These are phyloP conservation scores for Agrilus cyanescens DNA, from an alignment of 2,888 invertebrate genomes.

Conservation along the genomic window DNA sequence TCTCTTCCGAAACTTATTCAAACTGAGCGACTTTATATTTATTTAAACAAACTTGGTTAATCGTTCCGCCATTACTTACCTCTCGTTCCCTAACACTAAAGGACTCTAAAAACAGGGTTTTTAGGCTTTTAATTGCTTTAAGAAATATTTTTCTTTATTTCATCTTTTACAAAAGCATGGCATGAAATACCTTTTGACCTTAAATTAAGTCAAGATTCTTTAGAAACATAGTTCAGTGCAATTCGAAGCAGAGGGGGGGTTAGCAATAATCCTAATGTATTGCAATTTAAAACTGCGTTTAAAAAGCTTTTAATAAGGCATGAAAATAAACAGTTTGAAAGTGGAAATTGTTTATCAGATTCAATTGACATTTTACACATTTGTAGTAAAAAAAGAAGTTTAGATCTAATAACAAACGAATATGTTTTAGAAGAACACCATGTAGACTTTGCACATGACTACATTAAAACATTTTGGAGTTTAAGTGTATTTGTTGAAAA, in stretches of 20 bases:
- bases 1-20: too few relatives aligned
- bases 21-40: too few relatives aligned
- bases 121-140: conserved; percentile 8
- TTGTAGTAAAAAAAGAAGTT: background rate
- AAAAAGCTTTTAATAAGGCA: conserved; percentile 11
- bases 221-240: conserved; percentile 15
- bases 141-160: conserved; percentile 4
- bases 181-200: too few relatives aligned
- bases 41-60: too few relatives aligned
- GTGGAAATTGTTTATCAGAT: conserved; percentile 8
- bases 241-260: conserved; percentile 12
- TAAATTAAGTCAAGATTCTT: conserved; percentile 15
- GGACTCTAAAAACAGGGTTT: conserved; percentile 7
- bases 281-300: conserved; percentile 14
- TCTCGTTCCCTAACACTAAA: too few relatives aligned
- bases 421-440: background rate
- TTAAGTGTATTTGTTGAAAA: conserved; percentile 6
- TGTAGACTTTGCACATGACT: background rate
- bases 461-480: conserved; percentile 2
- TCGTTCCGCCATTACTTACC: too few relatives aligned
- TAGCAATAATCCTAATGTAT: conserved; percentile 13
- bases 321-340: conserved; percentile 7
- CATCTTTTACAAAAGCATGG: background rate
- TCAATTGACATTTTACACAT: conserved; percentile 6
- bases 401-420: background rate